These are phyloP conservation scores for Diabrotica balteata DNA, from an alignment of 2,888 invertebrate genomes.

Conservation along the genomic window DNA sequence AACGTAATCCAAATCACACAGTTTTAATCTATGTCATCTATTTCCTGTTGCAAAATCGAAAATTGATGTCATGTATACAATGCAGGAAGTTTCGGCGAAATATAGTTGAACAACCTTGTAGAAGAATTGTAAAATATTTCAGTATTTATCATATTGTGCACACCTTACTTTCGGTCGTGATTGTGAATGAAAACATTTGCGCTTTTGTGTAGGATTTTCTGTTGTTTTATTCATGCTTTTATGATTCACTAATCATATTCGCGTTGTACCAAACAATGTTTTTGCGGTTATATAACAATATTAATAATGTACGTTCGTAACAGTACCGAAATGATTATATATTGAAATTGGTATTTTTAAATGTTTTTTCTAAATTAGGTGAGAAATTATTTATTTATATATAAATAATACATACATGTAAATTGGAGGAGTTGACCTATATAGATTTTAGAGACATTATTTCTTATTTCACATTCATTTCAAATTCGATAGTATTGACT, in stretches of 20 bases:
- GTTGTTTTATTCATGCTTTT: constrained; percentile 14
- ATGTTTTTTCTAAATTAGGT: too few relatives aligned
- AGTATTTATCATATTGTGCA: constrained; percentile 14
- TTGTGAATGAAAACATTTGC: constrained; percentile 13
- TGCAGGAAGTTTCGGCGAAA: constrained; percentile 9
- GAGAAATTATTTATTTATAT: too few relatives aligned
- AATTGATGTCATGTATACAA: constrained; percentile 9
- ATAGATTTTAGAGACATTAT: too few relatives aligned
- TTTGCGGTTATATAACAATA: constrained; percentile 2
- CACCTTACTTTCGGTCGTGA: constrained; percentile 17
- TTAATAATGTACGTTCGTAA: neutral
- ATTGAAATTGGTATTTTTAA: too few relatives aligned
- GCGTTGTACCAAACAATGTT: neutral
- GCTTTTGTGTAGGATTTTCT: constrained; percentile 14
- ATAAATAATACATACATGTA: too few relatives aligned
- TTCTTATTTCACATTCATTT: too few relatives aligned
- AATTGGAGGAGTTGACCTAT: too few relatives aligned
- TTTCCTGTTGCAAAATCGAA: constrained; percentile 1
- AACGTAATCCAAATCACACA: neutral
- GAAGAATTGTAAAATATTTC: constrained; percentile 4
- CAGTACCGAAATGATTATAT: neutral
- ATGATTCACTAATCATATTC: constrained; percentile 12
- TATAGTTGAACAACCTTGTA: constrained; percentile 13
- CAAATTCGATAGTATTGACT: too few relatives aligned
- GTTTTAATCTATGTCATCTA: constrained; percentile 2